phyloP scores from a whole-genome alignment of 2,888 invertebrate species.

The Harpalus rubripes region DNA sequence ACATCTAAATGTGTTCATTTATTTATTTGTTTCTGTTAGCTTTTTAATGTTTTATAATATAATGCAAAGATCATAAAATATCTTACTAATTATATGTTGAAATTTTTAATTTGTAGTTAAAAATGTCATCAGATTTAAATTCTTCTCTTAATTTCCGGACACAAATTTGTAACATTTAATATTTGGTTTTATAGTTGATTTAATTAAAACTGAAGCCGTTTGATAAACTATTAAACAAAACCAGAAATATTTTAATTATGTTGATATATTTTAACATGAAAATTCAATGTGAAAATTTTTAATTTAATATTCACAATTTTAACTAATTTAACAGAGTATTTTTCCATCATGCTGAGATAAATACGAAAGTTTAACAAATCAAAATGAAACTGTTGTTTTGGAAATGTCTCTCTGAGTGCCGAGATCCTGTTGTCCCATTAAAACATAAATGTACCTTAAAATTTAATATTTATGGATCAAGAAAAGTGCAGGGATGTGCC shows the following conservation, averaged over 20 bases:
- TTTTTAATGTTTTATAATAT: slow-evolving; percentile 23
- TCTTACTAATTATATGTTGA: slow-evolving; percentile 39
- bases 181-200: slow-evolving; percentile 42
- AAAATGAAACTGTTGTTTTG: too few species aligned
- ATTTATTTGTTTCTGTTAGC: slow-evolving; percentile 32
- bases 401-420: too few species aligned
- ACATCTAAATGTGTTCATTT: slow-evolving; percentile 39
- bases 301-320: neutral
- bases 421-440: too few species aligned
- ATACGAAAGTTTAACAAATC: too few species aligned
- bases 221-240: slow-evolving; percentile 33
- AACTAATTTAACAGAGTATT: neutral
- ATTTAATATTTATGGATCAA: too few species aligned
- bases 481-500: too few species aligned
- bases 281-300: neutral
- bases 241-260: slow-evolving; percentile 36
- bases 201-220: slow-evolving; percentile 38
- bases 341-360: too few species aligned
- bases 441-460: too few species aligned
- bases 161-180: slow-evolving; percentile 23
- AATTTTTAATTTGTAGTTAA: slow-evolving; percentile 48
- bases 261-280: neutral
- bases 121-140: slow-evolving; percentile 48
- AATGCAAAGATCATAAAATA: slow-evolving; percentile 7
- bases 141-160: slow-evolving; percentile 29